Percentiles rank a stretch among this genome's conserved stretches.
Evolutionary conservation across 2,888 invertebrate species (phyloP).

Genomic region (Euplagia quadripunctaria): DNA sequence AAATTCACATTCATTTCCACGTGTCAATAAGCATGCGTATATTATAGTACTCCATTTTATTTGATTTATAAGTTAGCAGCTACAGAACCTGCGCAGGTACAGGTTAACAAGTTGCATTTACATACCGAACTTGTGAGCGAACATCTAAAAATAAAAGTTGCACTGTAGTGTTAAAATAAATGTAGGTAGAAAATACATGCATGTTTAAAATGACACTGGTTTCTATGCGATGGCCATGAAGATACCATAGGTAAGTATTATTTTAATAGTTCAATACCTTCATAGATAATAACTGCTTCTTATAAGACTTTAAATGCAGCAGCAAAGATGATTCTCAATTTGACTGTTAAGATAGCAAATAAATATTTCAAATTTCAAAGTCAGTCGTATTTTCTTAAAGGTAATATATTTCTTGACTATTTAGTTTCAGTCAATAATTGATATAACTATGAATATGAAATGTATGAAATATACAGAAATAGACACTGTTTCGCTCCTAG

Average conservation of each 20-base stretch:
- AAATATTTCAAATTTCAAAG: not conserved
- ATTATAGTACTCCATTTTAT: constrained; percentile 33
- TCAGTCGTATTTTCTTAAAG: too few species aligned
- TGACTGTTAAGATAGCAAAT: not conserved
- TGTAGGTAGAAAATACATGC: constrained; percentile 38
- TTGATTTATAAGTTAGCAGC: constrained; percentile 52
- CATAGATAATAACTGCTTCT: not conserved
- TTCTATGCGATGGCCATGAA: constrained; percentile 33
- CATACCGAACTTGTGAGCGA: constrained; percentile 72
- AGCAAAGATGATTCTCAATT: not conserved
- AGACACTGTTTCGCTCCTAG: too few species aligned
- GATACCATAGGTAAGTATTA: constrained; percentile 8
- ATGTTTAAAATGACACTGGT: constrained; percentile 43
- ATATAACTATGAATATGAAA: too few species aligned
- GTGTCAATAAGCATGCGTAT: constrained; percentile 22
- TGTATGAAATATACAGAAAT: too few species aligned
- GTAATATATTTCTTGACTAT: too few species aligned
- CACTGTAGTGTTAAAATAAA: constrained; percentile 61
- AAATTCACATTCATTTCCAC: constrained; percentile 16
- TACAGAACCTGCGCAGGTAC: constrained; percentile 45
- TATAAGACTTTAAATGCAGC: not conserved
- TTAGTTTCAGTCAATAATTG: too few species aligned
- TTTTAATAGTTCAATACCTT: not conserved
- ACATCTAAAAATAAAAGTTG: constrained; percentile 80
- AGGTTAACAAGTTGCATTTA: constrained; percentile 75